Percentiles rank a stretch among this genome's conserved stretches.
Evolutionary conservation across 2,888 invertebrate genomes (phyloP).

Genomic region (Octonoba sinensis): DNA sequence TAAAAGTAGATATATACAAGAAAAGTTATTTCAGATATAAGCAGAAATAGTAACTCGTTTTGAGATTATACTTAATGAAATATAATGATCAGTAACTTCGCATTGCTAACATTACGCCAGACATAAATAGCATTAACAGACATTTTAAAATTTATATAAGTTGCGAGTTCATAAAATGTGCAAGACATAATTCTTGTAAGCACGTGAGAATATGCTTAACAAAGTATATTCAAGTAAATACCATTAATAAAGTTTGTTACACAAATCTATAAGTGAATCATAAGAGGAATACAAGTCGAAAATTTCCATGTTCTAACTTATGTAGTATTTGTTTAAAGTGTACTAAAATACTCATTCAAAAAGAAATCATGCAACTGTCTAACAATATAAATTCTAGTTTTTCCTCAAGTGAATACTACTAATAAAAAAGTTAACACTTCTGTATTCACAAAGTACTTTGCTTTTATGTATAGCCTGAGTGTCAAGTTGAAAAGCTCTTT

Average conservation of each 20-base stretch:
- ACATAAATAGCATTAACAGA: no score
- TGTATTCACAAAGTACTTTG: conserved; percentile 63
- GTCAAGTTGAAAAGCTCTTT: conserved; percentile 58
- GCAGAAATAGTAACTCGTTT: no score
- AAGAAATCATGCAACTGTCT: conserved; percentile 58
- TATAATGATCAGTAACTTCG: no score
- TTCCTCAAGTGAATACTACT: conserved; percentile 53
- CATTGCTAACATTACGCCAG: no score
- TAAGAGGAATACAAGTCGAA: conserved; percentile 45
- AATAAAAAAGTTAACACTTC: conserved; percentile 62
- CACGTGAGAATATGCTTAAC: conserved; percentile 45
- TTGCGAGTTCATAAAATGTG: conserved; percentile 31
- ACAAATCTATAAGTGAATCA: conserved; percentile 43
- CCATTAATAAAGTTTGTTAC: conserved; percentile 50
- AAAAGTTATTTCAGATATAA: no score
- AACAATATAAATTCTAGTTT: conserved; percentile 58
- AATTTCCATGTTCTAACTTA: conserved; percentile 41
- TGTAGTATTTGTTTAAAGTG: conserved; percentile 47
- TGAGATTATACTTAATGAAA: no score
- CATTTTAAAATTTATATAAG: no score
- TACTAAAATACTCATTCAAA: conserved; percentile 52
- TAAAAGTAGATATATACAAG: no score
- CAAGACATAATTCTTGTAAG: conserved; percentile 37
- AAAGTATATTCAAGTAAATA: conserved; percentile 44
- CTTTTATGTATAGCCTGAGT: conserved; percentile 60